phyloP scores from a whole-genome alignment of 2,797 vertebrate genomes.

The Brachyalestes nurse region DNA sequence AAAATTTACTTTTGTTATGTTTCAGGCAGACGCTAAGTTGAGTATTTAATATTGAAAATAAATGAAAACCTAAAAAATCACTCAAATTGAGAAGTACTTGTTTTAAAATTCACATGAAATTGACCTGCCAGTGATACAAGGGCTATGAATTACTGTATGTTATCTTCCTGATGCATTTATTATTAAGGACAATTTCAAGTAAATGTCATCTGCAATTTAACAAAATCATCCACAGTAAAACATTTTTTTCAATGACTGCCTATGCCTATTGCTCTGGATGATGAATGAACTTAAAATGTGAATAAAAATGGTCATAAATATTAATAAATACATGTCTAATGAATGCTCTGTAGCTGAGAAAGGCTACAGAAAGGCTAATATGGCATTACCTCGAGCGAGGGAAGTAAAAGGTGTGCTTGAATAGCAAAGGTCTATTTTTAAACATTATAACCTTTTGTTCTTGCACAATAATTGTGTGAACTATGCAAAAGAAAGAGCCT shows the following conservation, averaged over 20 bases:
- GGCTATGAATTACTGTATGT: background rate
- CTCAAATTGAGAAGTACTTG: too few species aligned
- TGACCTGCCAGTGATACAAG: background rate
- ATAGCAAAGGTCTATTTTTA: slow-evolving; percentile 71
- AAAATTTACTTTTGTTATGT: too few species aligned
- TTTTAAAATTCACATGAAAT: too few species aligned
- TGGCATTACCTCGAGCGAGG: slow-evolving; percentile 57
- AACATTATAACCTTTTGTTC: slow-evolving; percentile 70
- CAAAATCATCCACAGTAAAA: background rate
- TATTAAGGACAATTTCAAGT: background rate
- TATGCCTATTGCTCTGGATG: background rate
- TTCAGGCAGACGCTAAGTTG: too few species aligned
- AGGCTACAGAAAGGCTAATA: slow-evolving; percentile 29
- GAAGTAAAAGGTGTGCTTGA: slow-evolving; percentile 68
- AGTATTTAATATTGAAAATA: too few species aligned
- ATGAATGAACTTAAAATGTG: background rate
- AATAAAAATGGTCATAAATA: slow-evolving; percentile 13
- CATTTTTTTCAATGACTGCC: background rate
- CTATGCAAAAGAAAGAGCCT: slow-evolving; percentile 13
- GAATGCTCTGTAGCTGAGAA: slow-evolving; percentile 1
- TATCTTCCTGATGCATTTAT: background rate
- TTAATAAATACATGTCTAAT: slow-evolving; percentile 10
- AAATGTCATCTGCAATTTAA: background rate
- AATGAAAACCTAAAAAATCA: too few species aligned
- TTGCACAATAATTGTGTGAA: slow-evolving; percentile 20